Evolutionary conservation across 2,888 invertebrate genomes (phyloP), one percentile per base, ranked within the genome.

Genomic region (Augochlorella aurata): DNA sequence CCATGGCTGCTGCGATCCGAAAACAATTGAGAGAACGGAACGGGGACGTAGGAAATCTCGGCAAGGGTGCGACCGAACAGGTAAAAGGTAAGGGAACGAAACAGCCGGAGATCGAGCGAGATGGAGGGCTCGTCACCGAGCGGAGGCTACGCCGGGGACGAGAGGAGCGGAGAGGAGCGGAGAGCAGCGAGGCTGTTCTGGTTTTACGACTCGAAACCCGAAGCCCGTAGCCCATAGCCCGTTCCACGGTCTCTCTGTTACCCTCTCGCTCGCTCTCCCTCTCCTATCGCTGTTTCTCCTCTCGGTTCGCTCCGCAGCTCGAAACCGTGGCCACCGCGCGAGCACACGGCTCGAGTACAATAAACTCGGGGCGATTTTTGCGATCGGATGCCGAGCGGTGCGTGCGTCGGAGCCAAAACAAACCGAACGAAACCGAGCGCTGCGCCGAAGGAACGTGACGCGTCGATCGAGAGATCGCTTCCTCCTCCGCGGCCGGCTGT

Each of bases 151-250:
- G 21, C 16, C 38, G 7, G 38, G 38, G 38, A 38, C 38, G 38
- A 38, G 29, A 65, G 65, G 65, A 52, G 78, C 71, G 71, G 71
- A 72, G 18, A 67, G 47, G 67, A 44, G 76, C 49, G 61, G 45
- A 66, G 71, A 65, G 68, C 82, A 72, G 14, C 74, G 83, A 73
- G 74, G 78, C 82, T 78, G 86, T 86, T 87, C 89, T 88, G 86
- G 89, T 91, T 92, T 91, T 90, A 91, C 90, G 90, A 89, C 88
- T 89, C 84, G 90, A 90, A 92, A 91, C 87, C 83, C 81, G 91
- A 91, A 87, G 87, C 90, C 74, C 63, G 76, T 76, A 61, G 61
- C 90, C 74, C 65, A 76, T 76, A 16, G 29, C 90, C 72, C 65
- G 77, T 77, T 75, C 72, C 76, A 58, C 38, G 38, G 63, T 79